Evolutionary conservation across 2,113 vertebrate species (phyloP).

Genomic region (Callaeas wilsoni): DNA sequence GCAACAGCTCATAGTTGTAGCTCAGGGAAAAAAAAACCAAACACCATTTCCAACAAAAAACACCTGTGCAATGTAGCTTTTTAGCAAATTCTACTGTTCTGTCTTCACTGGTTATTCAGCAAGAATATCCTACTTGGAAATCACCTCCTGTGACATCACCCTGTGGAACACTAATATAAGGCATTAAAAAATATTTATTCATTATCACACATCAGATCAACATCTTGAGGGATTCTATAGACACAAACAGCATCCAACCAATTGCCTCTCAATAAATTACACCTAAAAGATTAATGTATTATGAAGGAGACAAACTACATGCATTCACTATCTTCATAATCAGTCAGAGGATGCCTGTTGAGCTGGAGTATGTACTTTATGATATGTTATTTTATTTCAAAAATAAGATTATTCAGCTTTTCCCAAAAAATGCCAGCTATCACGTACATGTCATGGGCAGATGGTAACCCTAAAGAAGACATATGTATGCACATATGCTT

Average conservation of each 20-base stretch:
- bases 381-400: background rate
- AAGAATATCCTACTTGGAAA: background rate
- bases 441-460: background rate
- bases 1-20: background rate
- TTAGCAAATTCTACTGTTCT: background rate
- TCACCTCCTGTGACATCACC: background rate
- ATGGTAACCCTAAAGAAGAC: background rate
- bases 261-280: background rate
- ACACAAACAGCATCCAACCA: background rate
- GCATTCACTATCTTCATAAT: background rate
- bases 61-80: accelerated
- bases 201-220: background rate
- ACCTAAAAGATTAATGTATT: background rate
- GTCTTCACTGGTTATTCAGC: background rate
- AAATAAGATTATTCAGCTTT: background rate
- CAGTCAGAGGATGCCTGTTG: background rate
- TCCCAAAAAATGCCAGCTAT: background rate
- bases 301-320: background rate
- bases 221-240: background rate
- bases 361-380: background rate
- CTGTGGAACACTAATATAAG: background rate
- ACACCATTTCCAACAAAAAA: background rate
- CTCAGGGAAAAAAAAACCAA: background rate
- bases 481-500: slow-evolving; percentile 1
- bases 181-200: background rate